Evolutionary conservation across 2,797 vertebrate species (phyloP), one percentile per base, ranked within the genome.

Genomic region (Erpetoichthys calabaricus): DNA sequence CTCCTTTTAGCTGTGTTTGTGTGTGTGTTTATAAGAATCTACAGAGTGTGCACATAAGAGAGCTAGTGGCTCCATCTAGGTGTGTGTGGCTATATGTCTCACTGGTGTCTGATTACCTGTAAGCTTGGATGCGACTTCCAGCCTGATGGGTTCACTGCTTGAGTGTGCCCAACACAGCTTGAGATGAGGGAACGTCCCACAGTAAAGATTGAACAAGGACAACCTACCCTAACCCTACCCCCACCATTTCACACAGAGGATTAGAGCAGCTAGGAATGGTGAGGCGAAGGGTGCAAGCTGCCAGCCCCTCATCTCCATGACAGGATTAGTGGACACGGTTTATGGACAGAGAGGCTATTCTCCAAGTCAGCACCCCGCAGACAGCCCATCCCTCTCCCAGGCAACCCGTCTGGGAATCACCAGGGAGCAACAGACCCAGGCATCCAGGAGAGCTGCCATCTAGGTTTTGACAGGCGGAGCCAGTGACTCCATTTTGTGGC

Each of bases 331-430:
- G 9, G 25, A 41, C 53, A 54, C 3, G 42, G 53, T 54, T 54
- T 42, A 4, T 54, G 53, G 53, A 42, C 41, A 42, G 53, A 42
- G 44, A 54, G 53, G 44, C 42, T 54, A 51, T 51, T 54, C 53
- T 42, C 5, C 53, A 25, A 25, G 25, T 25, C 25, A 25, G 25
- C 47, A 49, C 47, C 4, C 53, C n/a, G 53, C 58, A 60, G 51
- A 57, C 59, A n/a, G 47, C 55, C 52, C 44, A 56, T 50, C 44
- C 55, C 47, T 56, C 51, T 57, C 57, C 58, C 45, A 47, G 55
- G 62, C 58, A 56, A 56, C 54, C 59, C 55, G 58, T 57, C 53
- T 57, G 55, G 44, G 58, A 45, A 9, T 25, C 53, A 47, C 45
- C 45, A 10, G 45, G 53, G 46, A 53, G 43, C 42, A 43, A 60